Conservation (phyloP, 2,113 vertebrate genomes). For the Terrapene triunguis region DNA sequence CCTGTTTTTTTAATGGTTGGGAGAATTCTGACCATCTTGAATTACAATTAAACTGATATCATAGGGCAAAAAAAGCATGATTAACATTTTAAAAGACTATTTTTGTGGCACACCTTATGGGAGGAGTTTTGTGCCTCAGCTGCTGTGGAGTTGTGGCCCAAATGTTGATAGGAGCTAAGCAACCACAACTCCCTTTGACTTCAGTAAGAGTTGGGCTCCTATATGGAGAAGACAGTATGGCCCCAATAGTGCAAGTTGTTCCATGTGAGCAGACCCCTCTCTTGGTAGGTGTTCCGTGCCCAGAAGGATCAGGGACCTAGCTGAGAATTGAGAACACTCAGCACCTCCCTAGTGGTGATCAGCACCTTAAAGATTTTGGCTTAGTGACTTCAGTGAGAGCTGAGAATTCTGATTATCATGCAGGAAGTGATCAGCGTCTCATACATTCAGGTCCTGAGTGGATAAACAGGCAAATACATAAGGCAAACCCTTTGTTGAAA, state of each 20-base stretch:
- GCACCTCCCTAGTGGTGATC: background rate
- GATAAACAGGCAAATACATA: background rate
- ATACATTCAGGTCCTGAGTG: rapidly evolving
- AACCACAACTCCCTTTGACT: background rate
- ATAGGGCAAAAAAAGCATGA: conserved; percentile 52
- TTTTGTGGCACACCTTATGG: conserved; percentile 31
- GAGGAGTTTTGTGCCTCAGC: background rate
- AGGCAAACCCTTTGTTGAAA: background rate
- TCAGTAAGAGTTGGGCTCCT: background rate
- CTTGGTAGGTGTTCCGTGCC: background rate
- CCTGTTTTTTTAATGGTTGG: conserved; percentile 48
- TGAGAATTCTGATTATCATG: background rate
- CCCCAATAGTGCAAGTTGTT: background rate
- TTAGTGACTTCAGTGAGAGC: background rate
- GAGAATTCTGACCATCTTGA: conserved; percentile 61
- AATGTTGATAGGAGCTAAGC: background rate
- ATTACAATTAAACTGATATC: conserved; percentile 72
- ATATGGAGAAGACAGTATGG: background rate
- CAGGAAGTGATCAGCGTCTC: rapidly evolving
- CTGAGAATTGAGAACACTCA: background rate
- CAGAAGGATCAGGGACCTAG: rapidly evolving
- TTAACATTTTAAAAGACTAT: conserved; percentile 64
- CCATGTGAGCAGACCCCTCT: background rate
- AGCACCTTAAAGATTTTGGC: background rate
- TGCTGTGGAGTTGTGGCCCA: background rate